Base-by-base conservation (phyloP, 1,140 invertebrate genomes). In the Drosophila nasuta region DNA sequence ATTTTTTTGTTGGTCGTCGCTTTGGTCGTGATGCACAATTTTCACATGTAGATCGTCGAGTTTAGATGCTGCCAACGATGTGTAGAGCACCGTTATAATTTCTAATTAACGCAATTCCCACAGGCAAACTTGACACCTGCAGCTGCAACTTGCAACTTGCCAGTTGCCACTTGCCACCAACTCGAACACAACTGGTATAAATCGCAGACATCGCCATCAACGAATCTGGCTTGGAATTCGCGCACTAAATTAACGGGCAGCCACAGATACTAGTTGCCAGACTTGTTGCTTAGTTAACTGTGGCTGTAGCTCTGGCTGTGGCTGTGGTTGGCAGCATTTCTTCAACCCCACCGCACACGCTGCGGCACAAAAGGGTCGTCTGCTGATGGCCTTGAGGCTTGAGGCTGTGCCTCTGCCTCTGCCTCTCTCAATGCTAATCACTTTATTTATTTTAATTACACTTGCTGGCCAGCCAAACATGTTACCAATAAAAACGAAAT, bases 401-500 rank as follows among this genome's bases (percentile, higher is more conserved):
- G 20, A 25, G 20, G 33, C n/a, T 25, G n/a, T 25, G 20, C 20
- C 20, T 25, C 20, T 25, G 20, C 20, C 20, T 25, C 20, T 25
- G 20, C 20, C 20, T 25, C 20, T 25, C 56, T 5, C 65, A 68
- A 58, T 49, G 30, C 43, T 43, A 41, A 73, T 73, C 63, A 41
- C 63, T 57, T 56, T 60, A 62, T 74, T 70, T 70, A 51, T 48
- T 62, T 57, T 68, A 66, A 77, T 56, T 57, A 63, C 56, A 54
- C 38, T 52, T 28, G 57, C 25, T 60, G 46, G 43, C 70, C 70
- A 38, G 71, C 65, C 64, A 82, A 88, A 88, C 85, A 64, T 85
- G 81, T 88, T 88, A 65, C 75, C 81, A 88, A 89, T 79, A 88
- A 88, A 88, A 88, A 81, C 85, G 85, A 88, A 88, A 85, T 70